Conservation (phyloP, 1,140 invertebrate species). For the Dendrolimus kikuchii region DNA sequence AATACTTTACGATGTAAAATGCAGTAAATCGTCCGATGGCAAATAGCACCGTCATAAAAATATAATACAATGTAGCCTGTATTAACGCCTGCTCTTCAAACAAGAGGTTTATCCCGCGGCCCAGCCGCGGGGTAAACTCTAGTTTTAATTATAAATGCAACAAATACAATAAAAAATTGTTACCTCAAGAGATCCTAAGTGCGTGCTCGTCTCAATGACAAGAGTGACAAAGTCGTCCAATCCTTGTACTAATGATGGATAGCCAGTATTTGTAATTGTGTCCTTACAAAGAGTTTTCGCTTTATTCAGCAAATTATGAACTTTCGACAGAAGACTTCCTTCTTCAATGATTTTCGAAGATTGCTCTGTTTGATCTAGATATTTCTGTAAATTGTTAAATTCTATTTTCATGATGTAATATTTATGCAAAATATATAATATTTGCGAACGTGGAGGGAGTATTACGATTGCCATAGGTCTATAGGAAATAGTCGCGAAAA, state of each 20-base stretch:
- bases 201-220: conserved; percentile 76
- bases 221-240: conserved; percentile 78
- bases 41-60: too few relatives aligned
- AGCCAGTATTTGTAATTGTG: conserved; percentile 71
- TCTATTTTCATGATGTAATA: too few relatives aligned
- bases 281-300: conserved; percentile 77
- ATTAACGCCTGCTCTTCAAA: too few relatives aligned
- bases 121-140: too few relatives aligned
- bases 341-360: conserved; percentile 27
- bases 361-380: conserved; percentile 47
- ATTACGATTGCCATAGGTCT: too few relatives aligned
- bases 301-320: conserved; percentile 68
- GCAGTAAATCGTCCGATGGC: too few relatives aligned
- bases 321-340: conserved; percentile 43
- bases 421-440: too few relatives aligned
- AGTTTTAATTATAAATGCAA: not conserved
- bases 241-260: conserved; percentile 72
- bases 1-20: too few relatives aligned
- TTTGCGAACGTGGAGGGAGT: too few relatives aligned
- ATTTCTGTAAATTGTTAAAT: conserved; percentile 46
- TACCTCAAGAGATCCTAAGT: conserved; percentile 78
- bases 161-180: conserved; percentile 15
- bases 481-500: too few relatives aligned
- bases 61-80: too few relatives aligned
- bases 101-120: too few relatives aligned